Evolutionary conservation across 2,888 invertebrate species (phyloP).

Genomic region (Zele albiditarsus): DNA sequence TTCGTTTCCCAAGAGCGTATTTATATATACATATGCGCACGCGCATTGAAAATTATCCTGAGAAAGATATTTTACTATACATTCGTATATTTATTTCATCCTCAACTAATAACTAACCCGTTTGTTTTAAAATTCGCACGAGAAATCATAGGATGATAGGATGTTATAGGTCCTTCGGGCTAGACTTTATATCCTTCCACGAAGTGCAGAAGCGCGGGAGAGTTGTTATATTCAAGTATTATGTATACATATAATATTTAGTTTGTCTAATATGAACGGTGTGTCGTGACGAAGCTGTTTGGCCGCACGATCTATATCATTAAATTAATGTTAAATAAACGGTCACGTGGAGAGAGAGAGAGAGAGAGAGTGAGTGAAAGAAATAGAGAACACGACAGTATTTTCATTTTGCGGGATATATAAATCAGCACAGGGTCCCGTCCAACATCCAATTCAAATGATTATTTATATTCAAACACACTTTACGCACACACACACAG

Average conservation of each 20-base stretch:
- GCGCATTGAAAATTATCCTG: slow-evolving; percentile 14
- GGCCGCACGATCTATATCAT: slow-evolving; percentile 59
- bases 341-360: slow-evolving; percentile 65
- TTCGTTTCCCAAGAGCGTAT: slow-evolving; percentile 31
- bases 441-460: slow-evolving; percentile 53
- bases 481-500: not conserved
- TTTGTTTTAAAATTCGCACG: slow-evolving; percentile 27
- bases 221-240: slow-evolving; percentile 11
- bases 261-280: slow-evolving; percentile 22
- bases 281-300: slow-evolving; percentile 48
- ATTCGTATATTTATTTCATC: slow-evolving; percentile 22
- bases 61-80: slow-evolving; percentile 7
- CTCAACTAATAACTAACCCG: slow-evolving; percentile 5
- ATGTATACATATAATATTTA: slow-evolving; percentile 7
- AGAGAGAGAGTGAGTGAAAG: too few species aligned
- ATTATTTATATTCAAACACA: slow-evolving; percentile 67
- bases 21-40: not conserved
- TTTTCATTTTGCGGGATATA: slow-evolving; percentile 18
- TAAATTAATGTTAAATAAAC: slow-evolving; percentile 68
- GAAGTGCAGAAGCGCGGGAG: slow-evolving; percentile 50
- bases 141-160: slow-evolving; percentile 28
- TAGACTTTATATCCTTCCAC: slow-evolving; percentile 53
- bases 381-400: too few species aligned
- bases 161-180: slow-evolving; percentile 42
- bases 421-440: slow-evolving; percentile 21